Conservation (phyloP, 2,797 vertebrate genomes). For the Poecilia picta region DNA sequence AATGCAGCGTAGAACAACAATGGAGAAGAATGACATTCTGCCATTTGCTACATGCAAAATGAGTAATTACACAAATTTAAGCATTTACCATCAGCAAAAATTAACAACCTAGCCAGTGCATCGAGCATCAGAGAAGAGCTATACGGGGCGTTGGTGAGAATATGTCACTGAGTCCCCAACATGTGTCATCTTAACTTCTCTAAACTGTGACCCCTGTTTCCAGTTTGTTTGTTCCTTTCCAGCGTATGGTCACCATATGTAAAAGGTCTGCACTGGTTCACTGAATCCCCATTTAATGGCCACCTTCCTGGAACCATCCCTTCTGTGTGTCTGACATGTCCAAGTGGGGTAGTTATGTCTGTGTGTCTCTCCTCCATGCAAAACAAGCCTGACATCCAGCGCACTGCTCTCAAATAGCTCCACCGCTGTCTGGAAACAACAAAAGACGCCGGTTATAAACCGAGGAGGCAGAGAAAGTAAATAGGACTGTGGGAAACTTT, state of each 20-base stretch:
- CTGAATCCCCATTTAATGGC: constrained; percentile 67
- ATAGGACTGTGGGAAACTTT: constrained; percentile 57
- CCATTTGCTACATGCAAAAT: background rate
- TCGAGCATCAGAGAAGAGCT: constrained; percentile 34
- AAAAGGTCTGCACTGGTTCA: constrained; percentile 62
- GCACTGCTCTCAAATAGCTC: constrained; percentile 64
- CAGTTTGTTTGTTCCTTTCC: constrained; percentile 44
- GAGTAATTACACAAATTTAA: background rate
- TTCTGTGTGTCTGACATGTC: constrained; percentile 14
- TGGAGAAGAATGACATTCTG: background rate
- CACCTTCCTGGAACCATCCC: constrained; percentile 75
- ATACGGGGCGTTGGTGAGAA: constrained; percentile 32
- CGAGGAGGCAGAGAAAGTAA: constrained; percentile 28
- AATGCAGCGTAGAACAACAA: background rate
- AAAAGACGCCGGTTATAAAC: constrained; percentile 59
- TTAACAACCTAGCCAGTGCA: constrained; percentile 27
- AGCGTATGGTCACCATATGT: constrained; percentile 75
- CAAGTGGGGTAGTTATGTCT: constrained; percentile 13
- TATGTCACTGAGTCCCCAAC: constrained; percentile 37
- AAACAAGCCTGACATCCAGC: constrained; percentile 46
- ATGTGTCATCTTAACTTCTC: constrained; percentile 58
- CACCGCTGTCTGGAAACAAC: constrained; percentile 74
- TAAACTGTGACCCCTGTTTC: constrained; percentile 66
- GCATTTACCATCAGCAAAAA: constrained; percentile 22
- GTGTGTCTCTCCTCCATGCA: constrained; percentile 30